phyloP scores from a whole-genome alignment of 2,113 vertebrate genomes.

The Ochotona princeps region DNA sequence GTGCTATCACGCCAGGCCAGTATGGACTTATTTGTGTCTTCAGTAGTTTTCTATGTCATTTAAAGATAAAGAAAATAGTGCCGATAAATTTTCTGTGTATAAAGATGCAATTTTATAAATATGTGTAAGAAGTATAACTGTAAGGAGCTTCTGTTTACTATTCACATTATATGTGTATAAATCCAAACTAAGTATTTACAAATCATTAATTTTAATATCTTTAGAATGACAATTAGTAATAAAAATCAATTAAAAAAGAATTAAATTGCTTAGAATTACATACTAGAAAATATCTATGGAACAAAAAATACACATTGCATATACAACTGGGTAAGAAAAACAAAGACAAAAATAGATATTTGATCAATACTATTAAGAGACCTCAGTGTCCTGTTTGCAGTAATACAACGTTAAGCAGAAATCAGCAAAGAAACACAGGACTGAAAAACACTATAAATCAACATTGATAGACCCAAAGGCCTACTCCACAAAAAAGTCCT shows the following conservation, averaged over 20 bases:
- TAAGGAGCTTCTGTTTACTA: background rate
- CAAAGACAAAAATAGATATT: background rate
- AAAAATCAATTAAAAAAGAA: background rate
- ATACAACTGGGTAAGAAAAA: background rate
- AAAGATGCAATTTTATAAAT: background rate
- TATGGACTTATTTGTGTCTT: background rate
- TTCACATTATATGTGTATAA: background rate
- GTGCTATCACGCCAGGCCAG: too few relatives aligned
- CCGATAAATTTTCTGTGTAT: background rate
- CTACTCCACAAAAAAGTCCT: rapidly evolving
- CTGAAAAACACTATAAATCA: background rate
- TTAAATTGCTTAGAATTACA: background rate
- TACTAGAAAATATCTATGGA: background rate
- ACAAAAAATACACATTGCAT: background rate
- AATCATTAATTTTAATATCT: background rate
- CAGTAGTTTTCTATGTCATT: background rate
- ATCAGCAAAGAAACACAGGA: background rate
- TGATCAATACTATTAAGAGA: background rate
- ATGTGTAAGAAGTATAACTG: background rate
- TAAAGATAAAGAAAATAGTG: background rate
- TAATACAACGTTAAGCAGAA: background rate
- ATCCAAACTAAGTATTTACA: background rate
- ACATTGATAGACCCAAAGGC: too few relatives aligned
- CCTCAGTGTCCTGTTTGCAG: background rate
- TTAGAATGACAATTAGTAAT: background rate